These are phyloP conservation scores for Enteromius trimaculatus DNA, from an alignment of 2,797 vertebrate genomes.

Conservation along the genomic window DNA sequence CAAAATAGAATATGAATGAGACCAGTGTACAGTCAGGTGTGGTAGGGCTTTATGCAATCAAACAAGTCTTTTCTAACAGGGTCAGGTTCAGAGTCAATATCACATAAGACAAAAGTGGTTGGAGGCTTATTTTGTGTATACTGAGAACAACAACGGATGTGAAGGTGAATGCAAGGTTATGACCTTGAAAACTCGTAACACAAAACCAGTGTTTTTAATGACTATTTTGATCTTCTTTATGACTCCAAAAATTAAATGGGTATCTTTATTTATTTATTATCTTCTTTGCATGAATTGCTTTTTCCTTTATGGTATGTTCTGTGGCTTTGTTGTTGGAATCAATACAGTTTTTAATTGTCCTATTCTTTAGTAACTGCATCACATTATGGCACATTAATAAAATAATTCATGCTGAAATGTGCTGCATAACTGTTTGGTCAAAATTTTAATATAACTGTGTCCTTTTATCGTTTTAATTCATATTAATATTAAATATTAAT, in stretches of 20 bases:
- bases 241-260: too few species aligned
- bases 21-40: slow-evolving; percentile 38
- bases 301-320: neutral
- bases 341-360: neutral
- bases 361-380: neutral
- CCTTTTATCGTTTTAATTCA: neutral
- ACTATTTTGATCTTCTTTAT: neutral
- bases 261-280: too few species aligned
- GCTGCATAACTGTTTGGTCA: neutral
- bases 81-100: slow-evolving; percentile 52
- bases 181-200: neutral
- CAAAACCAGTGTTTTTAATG: neutral
- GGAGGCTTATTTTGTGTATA: slow-evolving; percentile 30
- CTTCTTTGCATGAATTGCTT: too few species aligned
- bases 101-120: slow-evolving; percentile 53
- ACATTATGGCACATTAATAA: neutral
- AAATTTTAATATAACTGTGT: neutral
- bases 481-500: neutral
- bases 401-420: neutral
- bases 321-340: neutral
- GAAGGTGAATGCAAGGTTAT: neutral
- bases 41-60: slow-evolving; percentile 29
- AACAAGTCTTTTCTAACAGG: slow-evolving; percentile 45
- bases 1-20: slow-evolving; percentile 44
- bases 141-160: slow-evolving; percentile 26